Evolutionary conservation across 2,888 invertebrate species (phyloP).

Genomic region (Blastobasis lacticolella): DNA sequence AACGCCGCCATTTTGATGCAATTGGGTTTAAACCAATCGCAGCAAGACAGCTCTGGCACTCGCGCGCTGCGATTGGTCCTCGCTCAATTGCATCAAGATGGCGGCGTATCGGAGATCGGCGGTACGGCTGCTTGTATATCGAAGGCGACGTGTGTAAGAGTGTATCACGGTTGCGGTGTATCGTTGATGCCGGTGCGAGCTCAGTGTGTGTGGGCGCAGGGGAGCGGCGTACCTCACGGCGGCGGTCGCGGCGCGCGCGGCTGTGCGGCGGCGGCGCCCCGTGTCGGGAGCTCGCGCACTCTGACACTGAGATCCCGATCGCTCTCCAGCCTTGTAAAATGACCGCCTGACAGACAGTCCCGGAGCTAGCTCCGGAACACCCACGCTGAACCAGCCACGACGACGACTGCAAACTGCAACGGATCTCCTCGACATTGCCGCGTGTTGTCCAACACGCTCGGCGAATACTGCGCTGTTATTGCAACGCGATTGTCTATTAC

Average conservation of each 20-base stretch:
- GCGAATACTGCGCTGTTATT: no score
- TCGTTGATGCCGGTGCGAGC: no score
- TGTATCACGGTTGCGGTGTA: neutral
- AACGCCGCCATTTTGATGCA: no score
- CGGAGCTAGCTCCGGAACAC: slow-evolving; percentile 1
- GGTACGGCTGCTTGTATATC: no score
- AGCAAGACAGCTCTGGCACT: no score
- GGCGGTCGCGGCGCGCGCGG: slow-evolving; percentile 66
- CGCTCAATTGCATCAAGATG: no score
- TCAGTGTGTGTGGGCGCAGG: slow-evolving; percentile 16
- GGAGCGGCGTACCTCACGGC: slow-evolving; percentile 62
- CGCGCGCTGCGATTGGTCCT: no score
- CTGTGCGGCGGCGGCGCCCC: slow-evolving; percentile 56
- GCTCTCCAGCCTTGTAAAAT: slow-evolving; percentile 73
- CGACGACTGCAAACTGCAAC: neutral
- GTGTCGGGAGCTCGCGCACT: slow-evolving; percentile 60
- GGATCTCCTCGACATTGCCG: no score
- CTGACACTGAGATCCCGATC: slow-evolving; percentile 72
- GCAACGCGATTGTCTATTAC: no score
- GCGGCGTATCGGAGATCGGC: no score
- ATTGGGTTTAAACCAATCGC: no score
- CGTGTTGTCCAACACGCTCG: no score
- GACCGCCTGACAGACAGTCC: slow-evolving; percentile 51
- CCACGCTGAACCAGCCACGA: slow-evolving; percentile 15
- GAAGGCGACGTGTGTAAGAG: neutral